Evolutionary conservation across 2,888 invertebrate genomes (phyloP), one percentile per base, ranked within the genome.

Genomic region (Muschampia plurimacula): DNA sequence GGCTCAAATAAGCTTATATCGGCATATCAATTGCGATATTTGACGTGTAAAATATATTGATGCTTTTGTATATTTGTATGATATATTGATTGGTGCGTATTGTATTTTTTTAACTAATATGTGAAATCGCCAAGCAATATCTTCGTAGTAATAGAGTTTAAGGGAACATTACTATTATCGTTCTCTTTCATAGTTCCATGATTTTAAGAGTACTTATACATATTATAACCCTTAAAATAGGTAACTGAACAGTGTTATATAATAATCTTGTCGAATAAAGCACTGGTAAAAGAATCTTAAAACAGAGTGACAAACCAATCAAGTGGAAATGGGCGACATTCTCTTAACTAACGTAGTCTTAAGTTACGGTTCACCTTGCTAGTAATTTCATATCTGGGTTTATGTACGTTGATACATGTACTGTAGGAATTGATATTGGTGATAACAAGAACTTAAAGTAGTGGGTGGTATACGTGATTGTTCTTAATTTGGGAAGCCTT

Each of bases 401-500:
- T 32, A 4, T 32, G 2, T 2, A 32, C 2, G 2, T 32, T 32
- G 2, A 4, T 32, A 4, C 4, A 2, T 32, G 3, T 32, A 4
- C 4, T 22, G 52, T 55, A 9, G 15, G 52, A 55, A 55, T 1
- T 55, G 9, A 15, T 52, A 15, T 52, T 55, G 1, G 55, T 55
- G 22, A 22, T 22, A 0, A 32, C 12, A 32, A 55, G 22, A 9
- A 55, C 55, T 22, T n/a, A 41, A 22, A 15, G 52, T 9, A 67
- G 22, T 46, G 62, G 49, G 55, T 63, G 13, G 6, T 69, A 28
- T 69, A 28, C 41, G 55, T 64, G 64, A 55, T 44, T 15, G 52
- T 44, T 44, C 69, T 55, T 64, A 70, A 64, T 64, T 70, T 28
- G 64, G 55, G 69, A 70, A 70, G 57, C 69, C 69, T 64, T 70